phyloP scores from a whole-genome alignment of 1,140 invertebrate genomes.

The Hyposmocoma kahamanoa region DNA sequence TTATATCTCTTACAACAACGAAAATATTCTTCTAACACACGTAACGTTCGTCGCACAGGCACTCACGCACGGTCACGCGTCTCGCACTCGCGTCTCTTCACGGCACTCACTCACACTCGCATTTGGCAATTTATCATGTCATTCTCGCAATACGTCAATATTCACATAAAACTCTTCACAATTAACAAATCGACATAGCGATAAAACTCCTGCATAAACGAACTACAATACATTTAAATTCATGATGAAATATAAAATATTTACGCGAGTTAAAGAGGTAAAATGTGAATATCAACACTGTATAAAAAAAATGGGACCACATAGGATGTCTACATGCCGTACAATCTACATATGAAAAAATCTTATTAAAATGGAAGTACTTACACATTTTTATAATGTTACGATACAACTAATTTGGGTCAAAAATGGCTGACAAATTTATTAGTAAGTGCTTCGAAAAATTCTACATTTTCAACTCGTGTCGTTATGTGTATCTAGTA shows the following conservation, averaged over 20 bases:
- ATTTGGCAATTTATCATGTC: constrained; percentile 67
- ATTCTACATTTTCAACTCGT: constrained; percentile 33
- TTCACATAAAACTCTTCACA: constrained; percentile 45
- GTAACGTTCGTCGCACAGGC: constrained; percentile 15
- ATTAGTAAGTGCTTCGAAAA: constrained; percentile 52
- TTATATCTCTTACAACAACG: constrained; percentile 59
- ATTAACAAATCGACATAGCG: constrained; percentile 15
- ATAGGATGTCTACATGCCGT: constrained; percentile 48
- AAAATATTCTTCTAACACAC: constrained; percentile 40
- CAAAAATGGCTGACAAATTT: constrained; percentile 60
- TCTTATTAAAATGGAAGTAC: constrained; percentile 71
- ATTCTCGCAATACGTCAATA: constrained; percentile 44
- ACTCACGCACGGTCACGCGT: constrained; percentile 22
- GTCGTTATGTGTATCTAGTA: constrained; percentile 6
- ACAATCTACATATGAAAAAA: constrained; percentile 59
- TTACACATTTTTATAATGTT: constrained; percentile 54
- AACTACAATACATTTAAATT: background rate
- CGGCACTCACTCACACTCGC: constrained; percentile 29
- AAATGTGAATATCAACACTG: constrained; percentile 49
- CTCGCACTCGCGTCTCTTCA: constrained; percentile 15
- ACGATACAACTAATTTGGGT: constrained; percentile 57
- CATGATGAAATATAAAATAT: background rate
- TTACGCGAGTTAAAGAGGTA: constrained; percentile 14
- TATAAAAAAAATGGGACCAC: constrained; percentile 41
- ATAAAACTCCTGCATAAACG: background rate